Percentiles rank a stretch among this genome's conserved stretches.
Evolutionary conservation across 2,888 invertebrate genomes (phyloP).

Genomic region (Tethea ocularis): DNA sequence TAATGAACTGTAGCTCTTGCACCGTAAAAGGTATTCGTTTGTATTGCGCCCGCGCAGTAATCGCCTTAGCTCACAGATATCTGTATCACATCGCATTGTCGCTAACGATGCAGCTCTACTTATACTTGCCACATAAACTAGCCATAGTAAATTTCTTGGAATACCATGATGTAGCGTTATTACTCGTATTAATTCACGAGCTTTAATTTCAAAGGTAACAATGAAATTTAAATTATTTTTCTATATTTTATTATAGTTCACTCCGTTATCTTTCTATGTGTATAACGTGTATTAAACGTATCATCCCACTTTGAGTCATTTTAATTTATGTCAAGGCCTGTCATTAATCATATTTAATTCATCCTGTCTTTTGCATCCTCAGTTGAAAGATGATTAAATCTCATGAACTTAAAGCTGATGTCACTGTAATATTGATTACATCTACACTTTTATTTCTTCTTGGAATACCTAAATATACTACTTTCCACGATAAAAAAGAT

Average conservation of each 20-base stretch:
- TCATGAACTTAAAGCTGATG: conserved; percentile 6
- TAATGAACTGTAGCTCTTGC: conserved; percentile 57
- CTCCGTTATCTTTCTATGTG: background rate
- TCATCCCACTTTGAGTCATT: background rate
- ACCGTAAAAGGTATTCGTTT: conserved; percentile 70
- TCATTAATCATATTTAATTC: background rate
- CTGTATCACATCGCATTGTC: conserved; percentile 67
- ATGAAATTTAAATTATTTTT: conserved; percentile 3
- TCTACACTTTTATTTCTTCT: conserved; percentile 17
- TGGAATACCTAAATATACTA: conserved; percentile 19
- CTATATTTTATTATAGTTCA: background rate
- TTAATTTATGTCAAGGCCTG: background rate
- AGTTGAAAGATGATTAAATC: background rate
- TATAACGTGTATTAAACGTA: background rate
- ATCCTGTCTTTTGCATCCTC: conserved; percentile 2
- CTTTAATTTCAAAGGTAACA: conserved; percentile 12
- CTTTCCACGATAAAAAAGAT: conserved; percentile 46
- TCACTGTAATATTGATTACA: conserved; percentile 11
- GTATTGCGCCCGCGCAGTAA: conserved; percentile 56
- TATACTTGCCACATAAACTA: conserved; percentile 32
- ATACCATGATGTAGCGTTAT: conserved; percentile 28
- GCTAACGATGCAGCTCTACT: conserved; percentile 56
- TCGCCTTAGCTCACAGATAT: conserved; percentile 59
- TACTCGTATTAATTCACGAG: conserved; percentile 12
- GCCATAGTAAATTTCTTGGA: conserved; percentile 30